Conservation (phyloP, 2,113 vertebrate species). For the Gallinago jamesoni region DNA sequence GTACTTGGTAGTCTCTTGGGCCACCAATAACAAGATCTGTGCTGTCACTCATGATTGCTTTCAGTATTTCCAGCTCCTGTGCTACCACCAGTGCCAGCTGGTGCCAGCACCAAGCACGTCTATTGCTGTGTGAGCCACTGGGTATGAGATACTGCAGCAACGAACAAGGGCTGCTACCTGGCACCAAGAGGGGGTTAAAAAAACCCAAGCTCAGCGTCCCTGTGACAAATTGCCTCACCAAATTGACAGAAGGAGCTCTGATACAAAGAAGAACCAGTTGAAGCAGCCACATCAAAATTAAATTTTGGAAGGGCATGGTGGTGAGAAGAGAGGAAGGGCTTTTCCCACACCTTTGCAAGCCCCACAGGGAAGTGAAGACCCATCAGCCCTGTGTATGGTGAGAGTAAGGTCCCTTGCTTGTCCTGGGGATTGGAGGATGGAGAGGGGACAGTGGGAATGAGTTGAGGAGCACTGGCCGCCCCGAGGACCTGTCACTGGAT, state of each 20-base stretch:
- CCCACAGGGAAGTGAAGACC: background rate
- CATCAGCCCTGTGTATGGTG: too few species aligned
- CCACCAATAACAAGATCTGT: background rate
- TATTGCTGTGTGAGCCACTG: background rate
- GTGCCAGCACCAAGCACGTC: background rate
- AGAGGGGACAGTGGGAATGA: background rate
- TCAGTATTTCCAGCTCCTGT: background rate
- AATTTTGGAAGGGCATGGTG: rapidly evolving
- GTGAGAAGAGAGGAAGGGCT: background rate
- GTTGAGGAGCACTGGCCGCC: background rate
- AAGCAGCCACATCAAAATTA: background rate
- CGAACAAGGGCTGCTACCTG: background rate
- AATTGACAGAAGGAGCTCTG: background rate
- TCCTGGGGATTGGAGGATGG: background rate
- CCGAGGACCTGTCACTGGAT: background rate
- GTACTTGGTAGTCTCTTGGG: background rate
- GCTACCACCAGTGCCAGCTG: background rate
- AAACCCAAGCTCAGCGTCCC: background rate
- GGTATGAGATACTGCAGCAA: background rate
- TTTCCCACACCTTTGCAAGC: background rate
- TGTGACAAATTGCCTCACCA: background rate
- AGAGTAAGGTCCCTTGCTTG: background rate
- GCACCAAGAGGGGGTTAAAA: background rate
- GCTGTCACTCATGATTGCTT: background rate
- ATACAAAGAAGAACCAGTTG: background rate